Evolutionary conservation across 2,113 vertebrate species (phyloP).

Genomic region (Ariopsis seemanni): DNA sequence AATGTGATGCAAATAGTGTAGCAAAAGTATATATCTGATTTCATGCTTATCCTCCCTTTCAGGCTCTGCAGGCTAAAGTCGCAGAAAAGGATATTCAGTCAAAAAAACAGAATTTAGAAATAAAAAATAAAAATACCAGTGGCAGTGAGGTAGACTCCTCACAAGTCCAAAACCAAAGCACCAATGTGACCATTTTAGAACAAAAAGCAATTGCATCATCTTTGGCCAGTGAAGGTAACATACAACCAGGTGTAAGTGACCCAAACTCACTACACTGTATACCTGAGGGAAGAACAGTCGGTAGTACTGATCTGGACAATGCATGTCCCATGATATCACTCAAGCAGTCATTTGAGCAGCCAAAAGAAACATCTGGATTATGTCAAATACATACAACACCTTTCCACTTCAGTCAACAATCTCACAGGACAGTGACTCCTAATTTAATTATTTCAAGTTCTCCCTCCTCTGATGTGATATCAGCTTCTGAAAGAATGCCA

Average conservation of each 20-base stretch:
- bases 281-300: conserved; percentile 25
- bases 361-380: conserved; percentile 22
- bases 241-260: not conserved
- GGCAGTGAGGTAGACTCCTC: conserved; percentile 1
- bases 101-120: conserved; percentile 31
- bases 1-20: not conserved
- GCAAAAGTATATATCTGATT: conserved; percentile 26
- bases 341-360: conserved; percentile 23
- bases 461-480: conserved; percentile 51
- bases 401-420: conserved; percentile 55
- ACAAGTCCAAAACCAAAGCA: not conserved
- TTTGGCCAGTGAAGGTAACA: conserved; percentile 1
- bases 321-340: conserved; percentile 1
- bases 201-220: conserved; percentile 16
- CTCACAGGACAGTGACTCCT: conserved; percentile 67
- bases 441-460: conserved; percentile 57
- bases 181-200: conserved; percentile 23
- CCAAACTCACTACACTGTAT: not conserved
- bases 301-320: conserved; percentile 6
- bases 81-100: conserved; percentile 52
- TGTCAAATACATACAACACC: conserved; percentile 18
- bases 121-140: conserved; percentile 17
- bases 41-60: conserved; percentile 59
- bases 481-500: conserved; percentile 52
- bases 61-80: conserved; percentile 57